phyloP scores from a whole-genome alignment of 2,797 vertebrate species.

The Xenops minutus region DNA sequence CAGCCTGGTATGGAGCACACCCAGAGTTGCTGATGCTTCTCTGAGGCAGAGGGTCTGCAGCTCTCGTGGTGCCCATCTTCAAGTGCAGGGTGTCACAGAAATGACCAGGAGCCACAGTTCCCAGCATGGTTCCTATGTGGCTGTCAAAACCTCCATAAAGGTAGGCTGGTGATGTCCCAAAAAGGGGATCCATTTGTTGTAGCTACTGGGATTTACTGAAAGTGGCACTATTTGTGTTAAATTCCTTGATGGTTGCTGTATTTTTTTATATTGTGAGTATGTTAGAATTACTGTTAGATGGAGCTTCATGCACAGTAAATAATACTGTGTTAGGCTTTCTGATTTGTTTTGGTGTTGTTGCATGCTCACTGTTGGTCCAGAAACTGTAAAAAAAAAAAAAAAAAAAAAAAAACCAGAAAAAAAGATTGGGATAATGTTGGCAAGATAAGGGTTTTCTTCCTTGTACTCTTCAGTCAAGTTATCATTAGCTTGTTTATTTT shows the following conservation, averaged over 20 bases:
- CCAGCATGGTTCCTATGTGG: neutral
- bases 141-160: accelerated
- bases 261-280: neutral
- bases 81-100: neutral
- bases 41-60: neutral
- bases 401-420: too few species aligned
- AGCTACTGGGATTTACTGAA: neutral
- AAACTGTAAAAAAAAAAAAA: neutral
- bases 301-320: neutral
- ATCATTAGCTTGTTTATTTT: neutral
- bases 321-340: neutral
- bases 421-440: neutral
- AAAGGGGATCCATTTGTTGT: neutral
- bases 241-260: neutral
- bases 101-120: neutral
- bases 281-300: neutral
- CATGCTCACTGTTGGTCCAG: neutral
- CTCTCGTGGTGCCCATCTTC: neutral
- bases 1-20: accelerated
- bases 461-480: neutral
- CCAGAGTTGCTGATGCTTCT: accelerated
- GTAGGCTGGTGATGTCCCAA: neutral
- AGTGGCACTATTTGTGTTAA: neutral
- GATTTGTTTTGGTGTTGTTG: neutral
- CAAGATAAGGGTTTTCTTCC: neutral